Base-by-base conservation (phyloP, 2,797 vertebrate species). In the Sciurus vulgaris region DNA sequence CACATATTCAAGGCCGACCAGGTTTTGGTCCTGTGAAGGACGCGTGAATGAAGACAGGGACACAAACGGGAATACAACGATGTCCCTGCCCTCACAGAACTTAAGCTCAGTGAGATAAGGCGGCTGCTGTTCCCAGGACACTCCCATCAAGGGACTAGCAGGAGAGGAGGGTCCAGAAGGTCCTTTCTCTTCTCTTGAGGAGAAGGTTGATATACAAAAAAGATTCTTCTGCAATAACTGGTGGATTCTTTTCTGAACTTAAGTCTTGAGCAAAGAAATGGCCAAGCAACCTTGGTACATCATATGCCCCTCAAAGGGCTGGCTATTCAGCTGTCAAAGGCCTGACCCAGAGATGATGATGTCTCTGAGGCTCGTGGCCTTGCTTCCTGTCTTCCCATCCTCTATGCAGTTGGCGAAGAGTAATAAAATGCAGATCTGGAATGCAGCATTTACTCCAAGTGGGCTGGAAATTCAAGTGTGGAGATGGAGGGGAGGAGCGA, bases 201-300 rank as follows among this genome's bases (percentile, higher is more conserved):
- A 86, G 54, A 86, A 82, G 26, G 41, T 11, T 47, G 51, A 73
- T 24, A 28, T 0, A 56, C 4, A 49, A 59, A 41, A 72, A 76
- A 0, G 44, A 7, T 13, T 79, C 13, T 9, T 30, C 59, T 14
- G 9, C 41, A 20, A 18, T n/a, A 49, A 33, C 47, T 44, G 54
- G 26, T 51, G n/a, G 20, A 63, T 59, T 81, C 24, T 47, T 96
- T 47, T 94, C 84, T 22, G 49, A 96, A 82, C 77, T 76, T n/a
- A 73, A 74, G 41, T 38, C 14, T 47, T 51, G 72, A 63, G 33
- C n/a, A 76, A 67, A 85, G 61, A 92, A 92, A 77, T 12, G 10
- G 33, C 28, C n/a, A 88, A 56, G 54, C 44, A 83, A 70, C 81
- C 47, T n/a, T 7, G 5, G 35, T 41, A 65, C 33, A 41, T 28